Percentiles rank a stretch among this genome's conserved stretches.
These are phyloP conservation scores for Gymnosoma rotundatum DNA, from an alignment of 2,888 invertebrate species.

Conservation along the genomic window DNA sequence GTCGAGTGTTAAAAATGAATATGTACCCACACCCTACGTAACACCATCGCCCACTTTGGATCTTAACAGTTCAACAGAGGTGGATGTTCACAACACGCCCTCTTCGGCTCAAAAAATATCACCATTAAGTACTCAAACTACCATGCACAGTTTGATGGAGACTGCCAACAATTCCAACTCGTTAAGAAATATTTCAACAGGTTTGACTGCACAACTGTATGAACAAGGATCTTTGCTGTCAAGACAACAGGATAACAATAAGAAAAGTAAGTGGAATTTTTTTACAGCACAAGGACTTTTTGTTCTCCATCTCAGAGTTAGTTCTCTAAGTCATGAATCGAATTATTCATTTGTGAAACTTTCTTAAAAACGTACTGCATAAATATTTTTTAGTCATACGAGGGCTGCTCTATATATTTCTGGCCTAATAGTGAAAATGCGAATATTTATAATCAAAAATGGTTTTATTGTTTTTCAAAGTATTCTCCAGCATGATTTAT, in stretches of 20 bases:
- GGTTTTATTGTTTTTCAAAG: no score
- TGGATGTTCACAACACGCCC: slow-evolving; percentile 74
- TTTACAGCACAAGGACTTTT: no score
- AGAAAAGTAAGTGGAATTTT: slow-evolving; percentile 46
- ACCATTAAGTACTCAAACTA: slow-evolving; percentile 38
- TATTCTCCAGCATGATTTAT: no score
- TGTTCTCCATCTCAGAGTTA: no score
- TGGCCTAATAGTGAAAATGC: no score
- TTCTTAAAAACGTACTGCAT: no score
- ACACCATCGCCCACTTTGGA: slow-evolving; percentile 81
- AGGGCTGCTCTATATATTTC: no score
- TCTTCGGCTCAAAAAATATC: slow-evolving; percentile 71
- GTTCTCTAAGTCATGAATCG: no score
- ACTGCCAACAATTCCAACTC: slow-evolving; percentile 73
- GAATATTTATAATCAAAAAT: no score
- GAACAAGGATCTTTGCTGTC: slow-evolving; percentile 55
- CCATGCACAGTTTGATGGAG: slow-evolving; percentile 72
- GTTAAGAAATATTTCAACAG: slow-evolving; percentile 71
- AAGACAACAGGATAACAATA: slow-evolving; percentile 51
- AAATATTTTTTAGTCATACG: no score
- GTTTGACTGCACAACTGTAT: slow-evolving; percentile 55
- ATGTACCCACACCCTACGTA: slow-evolving; percentile 79
- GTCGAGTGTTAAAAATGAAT: slow-evolving; percentile 75
- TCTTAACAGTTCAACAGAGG: slow-evolving; percentile 80
- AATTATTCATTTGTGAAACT: no score